Percentiles rank a stretch among this genome's conserved stretches.
phyloP scores from a whole-genome alignment of 2,797 vertebrate genomes.

The Crenuchus spilurus region DNA sequence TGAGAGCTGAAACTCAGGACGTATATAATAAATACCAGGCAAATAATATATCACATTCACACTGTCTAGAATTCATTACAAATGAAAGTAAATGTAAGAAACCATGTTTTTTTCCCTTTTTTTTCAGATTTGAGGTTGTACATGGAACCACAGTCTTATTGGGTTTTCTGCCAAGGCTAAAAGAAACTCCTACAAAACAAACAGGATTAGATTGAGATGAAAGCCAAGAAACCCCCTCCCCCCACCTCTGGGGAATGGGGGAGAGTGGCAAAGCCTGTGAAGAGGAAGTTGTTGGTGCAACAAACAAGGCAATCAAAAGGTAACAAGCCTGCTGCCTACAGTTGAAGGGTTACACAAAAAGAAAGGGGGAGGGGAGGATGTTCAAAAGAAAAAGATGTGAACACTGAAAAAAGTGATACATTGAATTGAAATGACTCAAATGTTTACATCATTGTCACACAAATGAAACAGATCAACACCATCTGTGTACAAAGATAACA shows the following conservation, averaged over 20 bases:
- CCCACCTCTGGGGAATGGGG: conserved; percentile 43
- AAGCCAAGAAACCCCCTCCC: conserved; percentile 63
- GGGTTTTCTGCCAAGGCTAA: conserved; percentile 73
- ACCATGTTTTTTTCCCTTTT: too few relatives aligned
- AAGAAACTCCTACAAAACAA: conserved; percentile 71
- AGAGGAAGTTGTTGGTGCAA: conserved; percentile 63
- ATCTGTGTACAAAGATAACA: too few relatives aligned
- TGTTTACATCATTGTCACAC: background rate
- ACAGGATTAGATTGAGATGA: conserved; percentile 75
- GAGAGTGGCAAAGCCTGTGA: conserved; percentile 53
- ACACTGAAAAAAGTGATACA: conserved; percentile 42
- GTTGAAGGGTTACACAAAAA: conserved; percentile 14
- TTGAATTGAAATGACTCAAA: conserved; percentile 45
- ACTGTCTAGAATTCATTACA: too few relatives aligned
- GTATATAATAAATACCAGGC: too few relatives aligned
- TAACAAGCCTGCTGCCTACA: conserved; percentile 46
- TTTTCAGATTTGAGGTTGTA: too few relatives aligned
- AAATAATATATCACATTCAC: too few relatives aligned
- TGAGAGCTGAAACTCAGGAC: too few relatives aligned
- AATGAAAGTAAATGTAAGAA: too few relatives aligned
- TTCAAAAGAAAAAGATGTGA: conserved; percentile 62
- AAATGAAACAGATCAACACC: too few relatives aligned
- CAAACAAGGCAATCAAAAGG: conserved; percentile 62
- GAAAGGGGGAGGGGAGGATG: conserved; percentile 29
- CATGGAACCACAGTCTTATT: conserved; percentile 65